These are phyloP conservation scores for Merluccius polli DNA, from an alignment of 2,797 vertebrate genomes.

Conservation along the genomic window DNA sequence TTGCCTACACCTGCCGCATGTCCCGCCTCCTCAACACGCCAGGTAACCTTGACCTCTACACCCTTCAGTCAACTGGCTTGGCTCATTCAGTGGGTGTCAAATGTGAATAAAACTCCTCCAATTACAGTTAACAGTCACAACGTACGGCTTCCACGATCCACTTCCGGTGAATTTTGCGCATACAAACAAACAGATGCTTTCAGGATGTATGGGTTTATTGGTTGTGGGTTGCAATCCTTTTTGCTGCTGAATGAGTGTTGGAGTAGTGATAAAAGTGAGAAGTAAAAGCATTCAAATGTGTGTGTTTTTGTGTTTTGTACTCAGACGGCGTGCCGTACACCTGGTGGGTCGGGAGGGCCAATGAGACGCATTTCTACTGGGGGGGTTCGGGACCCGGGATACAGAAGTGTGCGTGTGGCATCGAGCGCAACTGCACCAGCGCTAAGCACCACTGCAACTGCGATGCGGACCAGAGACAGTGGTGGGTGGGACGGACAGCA, in stretches of 20 bases:
- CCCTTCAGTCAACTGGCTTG: not conserved
- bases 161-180: not conserved
- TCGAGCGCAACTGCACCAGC: constrained; percentile 90
- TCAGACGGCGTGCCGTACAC: constrained; percentile 84
- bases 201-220: not conserved
- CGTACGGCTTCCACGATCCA: not conserved
- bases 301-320: constrained; percentile 6
- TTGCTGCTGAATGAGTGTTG: not conserved
- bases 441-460: constrained; percentile 89
- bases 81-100: too few species aligned
- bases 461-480: constrained; percentile 86
- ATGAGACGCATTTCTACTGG: constrained; percentile 94
- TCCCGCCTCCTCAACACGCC: constrained; percentile 91
- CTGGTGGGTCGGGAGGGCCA: constrained; percentile 93
- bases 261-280: too few species aligned
- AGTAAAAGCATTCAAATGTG: not conserved
- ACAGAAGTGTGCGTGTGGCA: constrained; percentile 94
- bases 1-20: constrained; percentile 89
- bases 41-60: constrained; percentile 67
- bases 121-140: too few species aligned
- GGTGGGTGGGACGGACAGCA: constrained; percentile 64
- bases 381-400: constrained; percentile 92
- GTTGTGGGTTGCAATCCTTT: not conserved
- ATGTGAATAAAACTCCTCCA: too few species aligned
- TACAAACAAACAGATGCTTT: not conserved